Evolutionary conservation across 53 echinoderm and acorn worm species (phyloP).

Genomic region (Pentamera pediparva): DNA sequence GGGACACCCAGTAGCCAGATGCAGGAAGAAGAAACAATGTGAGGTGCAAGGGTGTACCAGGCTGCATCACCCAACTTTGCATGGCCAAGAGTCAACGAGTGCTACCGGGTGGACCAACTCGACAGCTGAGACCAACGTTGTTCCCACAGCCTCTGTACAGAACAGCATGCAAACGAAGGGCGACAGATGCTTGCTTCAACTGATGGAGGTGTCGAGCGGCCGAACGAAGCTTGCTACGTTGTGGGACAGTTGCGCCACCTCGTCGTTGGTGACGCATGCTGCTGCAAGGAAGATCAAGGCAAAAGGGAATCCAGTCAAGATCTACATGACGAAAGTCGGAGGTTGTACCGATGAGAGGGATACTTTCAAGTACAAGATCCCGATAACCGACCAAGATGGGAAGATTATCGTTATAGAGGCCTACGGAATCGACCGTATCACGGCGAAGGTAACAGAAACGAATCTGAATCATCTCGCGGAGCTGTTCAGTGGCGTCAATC

Average conservation of each 20-base stretch:
- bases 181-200: constrained; percentile 33
- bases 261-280: constrained; percentile 35
- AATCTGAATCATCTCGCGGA: constrained; percentile 1
- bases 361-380: constrained; percentile 19
- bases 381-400: constrained; percentile 24
- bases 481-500: too few species aligned
- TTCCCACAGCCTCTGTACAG: constrained; percentile 1
- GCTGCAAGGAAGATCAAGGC: constrained; percentile 32
- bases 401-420: constrained; percentile 16
- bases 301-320: constrained; percentile 32
- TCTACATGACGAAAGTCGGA: constrained; percentile 30
- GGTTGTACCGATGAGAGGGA: constrained; percentile 28
- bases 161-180: constrained; percentile 16
- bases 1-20: constrained; percentile 7
- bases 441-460: constrained; percentile 22
- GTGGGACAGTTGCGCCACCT: constrained; percentile 41
- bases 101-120: background rate
- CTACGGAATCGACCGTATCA: constrained; percentile 35
- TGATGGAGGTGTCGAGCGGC: constrained; percentile 37
- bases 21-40: constrained; percentile 1
- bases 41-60: constrained; percentile 2
- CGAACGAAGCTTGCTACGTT: constrained; percentile 15
- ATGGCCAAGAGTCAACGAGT: background rate
- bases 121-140: constrained; percentile 21
- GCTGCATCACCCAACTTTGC: constrained; percentile 2